Conservation (phyloP, 1,140 invertebrate species). For the Antheraea mylitta region DNA sequence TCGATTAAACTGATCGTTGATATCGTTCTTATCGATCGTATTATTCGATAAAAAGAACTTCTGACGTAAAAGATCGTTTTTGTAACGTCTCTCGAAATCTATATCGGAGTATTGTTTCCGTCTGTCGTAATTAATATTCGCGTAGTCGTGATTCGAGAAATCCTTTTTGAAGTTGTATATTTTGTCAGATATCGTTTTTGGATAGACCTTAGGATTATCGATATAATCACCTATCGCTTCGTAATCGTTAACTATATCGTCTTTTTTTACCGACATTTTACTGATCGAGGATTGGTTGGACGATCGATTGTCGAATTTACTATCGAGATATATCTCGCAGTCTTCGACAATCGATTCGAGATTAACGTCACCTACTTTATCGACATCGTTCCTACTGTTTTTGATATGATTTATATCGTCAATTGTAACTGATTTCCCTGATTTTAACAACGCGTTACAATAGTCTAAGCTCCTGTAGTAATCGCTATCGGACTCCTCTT, state of each 20-base stretch:
- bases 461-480: conserved; percentile 71
- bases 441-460: conserved; percentile 46
- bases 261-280: background rate
- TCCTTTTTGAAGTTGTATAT: conserved; percentile 71
- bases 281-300: background rate
- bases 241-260: conserved; percentile 14
- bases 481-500: conserved; percentile 75
- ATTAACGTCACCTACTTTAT: conserved; percentile 26
- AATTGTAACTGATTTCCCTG: conserved; percentile 14
- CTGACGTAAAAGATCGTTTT: conserved; percentile 61
- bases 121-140: conserved; percentile 38
- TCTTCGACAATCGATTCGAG: conserved; percentile 51
- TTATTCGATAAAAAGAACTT: conserved; percentile 58
- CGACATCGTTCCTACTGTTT: conserved; percentile 4
- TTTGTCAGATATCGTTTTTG: conserved; percentile 57
- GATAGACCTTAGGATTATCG: conserved; percentile 42
- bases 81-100: conserved; percentile 46
- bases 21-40: conserved; percentile 55
- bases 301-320: conserved; percentile 21
- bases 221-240: conserved; percentile 18
- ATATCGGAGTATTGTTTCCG: conserved; percentile 32
- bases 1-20: conserved; percentile 58
- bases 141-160: conserved; percentile 63
- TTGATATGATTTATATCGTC: conserved; percentile 10
- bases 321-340: conserved; percentile 57